Base-by-base conservation (phyloP, 2,113 vertebrate species). In the Calonectris borealis region DNA sequence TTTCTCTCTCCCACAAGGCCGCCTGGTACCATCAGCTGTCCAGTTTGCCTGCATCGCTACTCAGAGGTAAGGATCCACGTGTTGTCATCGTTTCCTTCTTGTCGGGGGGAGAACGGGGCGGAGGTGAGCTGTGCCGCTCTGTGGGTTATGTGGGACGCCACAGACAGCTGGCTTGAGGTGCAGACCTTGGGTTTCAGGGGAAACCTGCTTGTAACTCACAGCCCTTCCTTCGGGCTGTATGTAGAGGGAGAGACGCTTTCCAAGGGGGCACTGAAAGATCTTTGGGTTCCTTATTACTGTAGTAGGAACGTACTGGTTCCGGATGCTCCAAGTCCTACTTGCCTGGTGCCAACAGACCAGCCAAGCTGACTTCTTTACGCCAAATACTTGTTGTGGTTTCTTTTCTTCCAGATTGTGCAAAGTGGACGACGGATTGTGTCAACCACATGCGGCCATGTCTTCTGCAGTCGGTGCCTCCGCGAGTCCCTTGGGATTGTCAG, bases 381-480 rank as follows among this genome's bases (percentile, higher is more conserved):
- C 57, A 24, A 12, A 16, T 11, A 16, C 9, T 34, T 51, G n/a
- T 21, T 69, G 54, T 76, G 60, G 10, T 87, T 93, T 82, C 42
- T 95, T 81, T n/a, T 92, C 82, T 95, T 96, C 51, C 92, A 99
- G 99, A 99, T 99, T 8, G 97, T 99, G 27, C 99, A 99, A 84
- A 99, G 98, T 1, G 99, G 99, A 40, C 98, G 99, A 40, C 98
- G 99, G 83, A 98, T 99, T 29, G 99, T 99, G 36, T 99, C 99
- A 66, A 99, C 99, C 10, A 99, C 98, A 69, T 99, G 99, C 7
- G 99, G 99, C 83, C 99, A 99, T 5, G 98, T 99, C 61, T 99
- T 99, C 98, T 99, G 99, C 95, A 99, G 99, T 87, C 99, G 99
- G 96, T 99, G 99, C 98, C 98, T 99, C 92, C 98, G 98, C 8